Percentiles rank a stretch among this genome's conserved stretches.
Conservation (phyloP, 2,888 invertebrate species). For the Plebejus anna region DNA sequence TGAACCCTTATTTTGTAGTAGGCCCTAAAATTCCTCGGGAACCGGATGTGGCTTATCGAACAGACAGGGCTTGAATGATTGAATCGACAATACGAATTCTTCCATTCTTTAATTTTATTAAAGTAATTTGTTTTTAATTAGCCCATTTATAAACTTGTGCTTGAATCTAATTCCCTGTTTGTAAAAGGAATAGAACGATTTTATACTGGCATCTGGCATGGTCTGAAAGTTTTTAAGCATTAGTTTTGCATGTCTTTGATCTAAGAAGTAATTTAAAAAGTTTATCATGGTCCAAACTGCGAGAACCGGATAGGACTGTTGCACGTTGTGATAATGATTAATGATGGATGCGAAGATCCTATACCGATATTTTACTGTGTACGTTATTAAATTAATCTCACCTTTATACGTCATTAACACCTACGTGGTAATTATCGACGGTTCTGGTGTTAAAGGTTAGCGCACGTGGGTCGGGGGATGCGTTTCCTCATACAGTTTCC, state of each 20-base stretch:
- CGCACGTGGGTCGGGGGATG: not conserved
- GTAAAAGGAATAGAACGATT: not conserved
- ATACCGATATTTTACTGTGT: not conserved
- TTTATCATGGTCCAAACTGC: too few species aligned
- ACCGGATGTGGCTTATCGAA: constrained; percentile 55
- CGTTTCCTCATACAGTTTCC: not conserved
- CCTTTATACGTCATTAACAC: not conserved
- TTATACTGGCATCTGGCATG: not conserved
- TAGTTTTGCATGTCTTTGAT: too few species aligned
- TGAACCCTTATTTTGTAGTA: constrained; percentile 63
- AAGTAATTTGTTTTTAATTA: constrained; percentile 23
- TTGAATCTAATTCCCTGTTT: not conserved
- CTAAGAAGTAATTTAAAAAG: too few species aligned
- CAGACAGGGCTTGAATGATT: constrained; percentile 13
- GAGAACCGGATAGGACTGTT: too few species aligned
- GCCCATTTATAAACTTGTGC: constrained; percentile 7
- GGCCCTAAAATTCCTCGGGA: constrained; percentile 55
- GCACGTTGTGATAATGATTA: not conserved
- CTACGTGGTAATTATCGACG: constrained; percentile 7
- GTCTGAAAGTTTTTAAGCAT: not conserved
- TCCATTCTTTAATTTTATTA: constrained; percentile 19
- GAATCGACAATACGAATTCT: constrained; percentile 5
- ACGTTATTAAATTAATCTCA: constrained; percentile 7
- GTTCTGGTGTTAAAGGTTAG: constrained; percentile 4
- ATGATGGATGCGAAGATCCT: not conserved